phyloP scores from a whole-genome alignment of 1,140 invertebrate species.

The Drosophila bifasciata region DNA sequence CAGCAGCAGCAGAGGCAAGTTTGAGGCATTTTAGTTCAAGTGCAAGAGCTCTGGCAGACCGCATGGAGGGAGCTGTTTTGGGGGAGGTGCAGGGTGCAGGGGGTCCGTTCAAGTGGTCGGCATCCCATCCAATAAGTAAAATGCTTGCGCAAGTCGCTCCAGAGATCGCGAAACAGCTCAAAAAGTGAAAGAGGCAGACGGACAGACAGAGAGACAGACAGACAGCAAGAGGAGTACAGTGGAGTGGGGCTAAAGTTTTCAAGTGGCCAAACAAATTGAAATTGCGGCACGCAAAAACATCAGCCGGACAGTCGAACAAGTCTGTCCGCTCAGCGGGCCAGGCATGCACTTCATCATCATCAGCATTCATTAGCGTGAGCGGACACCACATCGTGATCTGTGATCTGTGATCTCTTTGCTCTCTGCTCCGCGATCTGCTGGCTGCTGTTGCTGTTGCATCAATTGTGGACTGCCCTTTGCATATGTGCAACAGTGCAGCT shows the following conservation, averaged over 20 bases:
- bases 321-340: slow-evolving; percentile 12
- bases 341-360: slow-evolving; percentile 69
- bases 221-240: slow-evolving; percentile 2
- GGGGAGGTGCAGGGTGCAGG: not conserved
- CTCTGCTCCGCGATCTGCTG: slow-evolving; percentile 22
- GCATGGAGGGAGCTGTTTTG: not conserved
- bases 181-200: slow-evolving; percentile 69
- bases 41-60: slow-evolving; percentile 42
- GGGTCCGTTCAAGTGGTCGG: slow-evolving; percentile 38
- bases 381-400: slow-evolving; percentile 72
- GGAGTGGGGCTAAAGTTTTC: slow-evolving; percentile 32
- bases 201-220: slow-evolving; percentile 17
- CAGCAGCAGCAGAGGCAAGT: no score
- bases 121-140: slow-evolving; percentile 69
- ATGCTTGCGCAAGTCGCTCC: slow-evolving; percentile 74
- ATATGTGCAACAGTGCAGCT: slow-evolving; percentile 24
- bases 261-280: slow-evolving; percentile 77
- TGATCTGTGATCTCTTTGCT: slow-evolving; percentile 50
- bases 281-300: slow-evolving; percentile 79
- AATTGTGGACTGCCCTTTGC: slow-evolving; percentile 45
- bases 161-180: slow-evolving; percentile 43
- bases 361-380: slow-evolving; percentile 78
- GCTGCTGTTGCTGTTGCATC: slow-evolving; percentile 36
- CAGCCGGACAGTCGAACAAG: slow-evolving; percentile 58
- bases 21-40: slow-evolving; percentile 80